Evolutionary conservation across 1,140 invertebrate genomes (phyloP), one percentile per base, ranked within the genome.

Genomic region (Tetramorium alpestre): DNA sequence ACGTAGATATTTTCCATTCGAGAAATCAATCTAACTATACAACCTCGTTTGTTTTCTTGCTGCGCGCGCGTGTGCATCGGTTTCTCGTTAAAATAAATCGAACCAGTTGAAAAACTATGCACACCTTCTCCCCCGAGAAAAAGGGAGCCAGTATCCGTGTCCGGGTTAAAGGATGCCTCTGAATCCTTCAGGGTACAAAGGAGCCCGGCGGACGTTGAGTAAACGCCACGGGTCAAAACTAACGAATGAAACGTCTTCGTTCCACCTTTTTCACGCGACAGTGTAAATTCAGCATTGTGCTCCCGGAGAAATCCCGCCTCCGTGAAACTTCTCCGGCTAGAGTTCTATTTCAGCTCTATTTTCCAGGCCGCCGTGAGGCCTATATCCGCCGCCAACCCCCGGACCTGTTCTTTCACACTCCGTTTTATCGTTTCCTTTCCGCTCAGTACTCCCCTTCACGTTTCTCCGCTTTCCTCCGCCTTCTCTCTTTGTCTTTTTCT

Each of bases 271-370:
- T 90, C 88, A 54, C 58, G 38, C 80, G 87, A 87, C 91, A 87
- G 91, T 91, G 87, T 91, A 92, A 89, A 93, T 92, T 91, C 89
- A 75, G 69, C 89, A 92, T 91, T 91, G 90, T 91, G 89, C 67
- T 80, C 78, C 62, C 81, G 90, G 89, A 92, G 87, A 91, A 93
- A 91, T 92, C 86, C 58, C 67, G n/a, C 22, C 49, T 60, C 73
- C 38, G 49, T 38, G 73, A 65, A 69, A 85, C 84, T 84, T 87
- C 73, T 76, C 67, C 65, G 62, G 28, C 47, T 33, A 33, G 41
- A 44, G 77, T 56, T 82, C 67, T 47, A 82, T 82, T 90, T 82
- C 87, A 77, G 72, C 75, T 86, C 88, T 87, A 89, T 87, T 89
- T 85, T 76, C 77, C 41, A 11, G 18, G 5, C 16, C 22, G n/a